These are phyloP conservation scores for Micoletzkya japonica DNA, from an alignment of 2,888 invertebrate species.

Conservation along the genomic window DNA sequence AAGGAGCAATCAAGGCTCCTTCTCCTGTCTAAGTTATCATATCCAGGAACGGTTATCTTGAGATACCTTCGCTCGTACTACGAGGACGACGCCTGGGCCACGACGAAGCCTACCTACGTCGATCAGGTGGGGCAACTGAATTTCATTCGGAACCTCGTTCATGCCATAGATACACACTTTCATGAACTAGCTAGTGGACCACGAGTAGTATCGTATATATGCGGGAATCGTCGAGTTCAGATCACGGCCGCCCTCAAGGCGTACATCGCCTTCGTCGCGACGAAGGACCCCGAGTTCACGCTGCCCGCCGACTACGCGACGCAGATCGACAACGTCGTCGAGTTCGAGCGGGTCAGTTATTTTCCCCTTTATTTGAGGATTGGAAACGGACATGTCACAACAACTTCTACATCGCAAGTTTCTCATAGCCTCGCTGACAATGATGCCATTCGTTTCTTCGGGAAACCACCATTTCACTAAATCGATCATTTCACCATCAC, in stretches of 20 bases:
- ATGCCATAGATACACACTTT: background rate
- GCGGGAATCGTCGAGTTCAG: too few species aligned
- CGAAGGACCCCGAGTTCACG: background rate
- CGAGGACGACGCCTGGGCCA: conserved; percentile 1
- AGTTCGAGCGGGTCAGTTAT: background rate
- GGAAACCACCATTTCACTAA: too few species aligned
- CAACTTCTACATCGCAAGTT: background rate
- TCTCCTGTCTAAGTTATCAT: too few species aligned
- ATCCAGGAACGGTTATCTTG: too few species aligned
- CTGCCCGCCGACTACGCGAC: background rate
- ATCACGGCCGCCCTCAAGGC: conserved; percentile 5
- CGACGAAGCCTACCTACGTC: background rate
- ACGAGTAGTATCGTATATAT: too few species aligned
- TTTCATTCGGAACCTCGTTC: background rate
- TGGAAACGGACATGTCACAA: background rate
- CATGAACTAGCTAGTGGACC: too few species aligned
- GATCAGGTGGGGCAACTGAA: too few species aligned
- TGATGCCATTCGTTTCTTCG: too few species aligned
- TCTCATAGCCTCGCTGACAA: too few species aligned
- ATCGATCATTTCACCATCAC: too few species aligned
- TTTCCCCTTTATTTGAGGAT: background rate
- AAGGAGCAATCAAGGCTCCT: too few species aligned
- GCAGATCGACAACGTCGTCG: conserved; percentile 6
- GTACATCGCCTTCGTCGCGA: too few species aligned
- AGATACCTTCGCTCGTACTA: conserved; percentile 11